phyloP scores from a whole-genome alignment of 2,888 invertebrate genomes.

The Phaonia tiefii region DNA sequence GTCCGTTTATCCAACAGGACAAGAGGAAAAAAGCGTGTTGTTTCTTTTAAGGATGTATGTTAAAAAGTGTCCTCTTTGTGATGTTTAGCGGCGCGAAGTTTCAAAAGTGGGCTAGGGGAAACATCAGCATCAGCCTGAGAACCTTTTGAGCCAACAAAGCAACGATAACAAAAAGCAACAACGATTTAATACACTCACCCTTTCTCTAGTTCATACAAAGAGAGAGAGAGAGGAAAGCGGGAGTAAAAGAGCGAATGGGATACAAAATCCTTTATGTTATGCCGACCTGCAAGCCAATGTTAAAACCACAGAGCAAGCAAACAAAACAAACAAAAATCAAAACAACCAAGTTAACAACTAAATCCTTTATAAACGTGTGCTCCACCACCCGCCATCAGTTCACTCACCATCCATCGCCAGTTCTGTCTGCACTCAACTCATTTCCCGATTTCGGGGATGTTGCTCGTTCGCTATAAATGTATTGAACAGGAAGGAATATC shows the following conservation, averaged over 20 bases:
- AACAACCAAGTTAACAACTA: slow-evolving; percentile 59
- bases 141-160: slow-evolving; percentile 49
- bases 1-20: slow-evolving; percentile 37
- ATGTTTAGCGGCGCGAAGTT: neutral
- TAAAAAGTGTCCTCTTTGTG: slow-evolving; percentile 61
- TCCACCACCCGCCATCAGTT: neutral
- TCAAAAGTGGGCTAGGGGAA: neutral
- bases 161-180: slow-evolving; percentile 47
- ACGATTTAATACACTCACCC: slow-evolving; percentile 15
- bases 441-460: slow-evolving; percentile 18
- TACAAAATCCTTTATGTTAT: slow-evolving; percentile 38
- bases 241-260: neutral
- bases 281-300: slow-evolving; percentile 59
- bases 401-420: neutral
- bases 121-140: slow-evolving; percentile 11
- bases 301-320: slow-evolving; percentile 55
- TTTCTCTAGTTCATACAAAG: neutral
- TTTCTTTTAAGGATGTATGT: slow-evolving; percentile 27
- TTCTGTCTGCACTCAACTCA: slow-evolving; percentile 41
- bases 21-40: neutral
- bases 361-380: slow-evolving; percentile 59
- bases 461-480: no score
- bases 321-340: slow-evolving; percentile 57
- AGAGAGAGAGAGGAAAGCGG: neutral
- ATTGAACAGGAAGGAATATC: no score